phyloP scores from a whole-genome alignment of 2,888 invertebrate species.

The Xestia rhomboidea region DNA sequence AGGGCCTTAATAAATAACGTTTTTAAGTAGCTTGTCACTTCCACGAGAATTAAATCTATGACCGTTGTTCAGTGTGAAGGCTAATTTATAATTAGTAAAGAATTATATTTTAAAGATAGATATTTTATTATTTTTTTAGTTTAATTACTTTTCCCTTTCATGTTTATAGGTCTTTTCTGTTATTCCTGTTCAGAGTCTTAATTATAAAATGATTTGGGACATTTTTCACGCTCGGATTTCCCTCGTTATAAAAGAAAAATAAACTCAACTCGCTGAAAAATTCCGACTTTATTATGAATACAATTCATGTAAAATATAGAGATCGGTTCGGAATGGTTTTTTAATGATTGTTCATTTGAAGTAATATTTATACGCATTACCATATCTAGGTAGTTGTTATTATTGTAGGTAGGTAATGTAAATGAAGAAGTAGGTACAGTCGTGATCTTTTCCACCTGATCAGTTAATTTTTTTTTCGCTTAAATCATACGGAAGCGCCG shows the following conservation, averaged over 20 bases:
- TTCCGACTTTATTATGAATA: constrained; percentile 19
- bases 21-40: background rate
- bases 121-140: background rate
- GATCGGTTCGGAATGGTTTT: constrained; percentile 28
- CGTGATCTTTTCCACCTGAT: too few relatives aligned
- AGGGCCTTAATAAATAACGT: background rate
- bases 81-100: background rate
- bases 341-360: constrained; percentile 39
- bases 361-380: constrained; percentile 2
- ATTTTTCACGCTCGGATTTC: background rate
- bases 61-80: background rate
- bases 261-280: constrained; percentile 4
- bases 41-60: background rate
- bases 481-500: too few relatives aligned
- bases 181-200: constrained; percentile 2
- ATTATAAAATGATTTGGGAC: constrained; percentile 21
- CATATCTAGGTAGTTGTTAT: background rate
- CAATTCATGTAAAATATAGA: constrained; percentile 23
- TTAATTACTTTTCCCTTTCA: background rate
- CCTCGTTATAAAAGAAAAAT: constrained; percentile 14
- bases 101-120: background rate
- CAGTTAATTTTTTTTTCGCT: too few relatives aligned
- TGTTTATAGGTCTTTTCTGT: background rate
- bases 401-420: background rate
- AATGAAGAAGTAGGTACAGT: background rate